Conservation (phyloP, 2,888 invertebrate genomes). For the Pyralis farinalis region DNA sequence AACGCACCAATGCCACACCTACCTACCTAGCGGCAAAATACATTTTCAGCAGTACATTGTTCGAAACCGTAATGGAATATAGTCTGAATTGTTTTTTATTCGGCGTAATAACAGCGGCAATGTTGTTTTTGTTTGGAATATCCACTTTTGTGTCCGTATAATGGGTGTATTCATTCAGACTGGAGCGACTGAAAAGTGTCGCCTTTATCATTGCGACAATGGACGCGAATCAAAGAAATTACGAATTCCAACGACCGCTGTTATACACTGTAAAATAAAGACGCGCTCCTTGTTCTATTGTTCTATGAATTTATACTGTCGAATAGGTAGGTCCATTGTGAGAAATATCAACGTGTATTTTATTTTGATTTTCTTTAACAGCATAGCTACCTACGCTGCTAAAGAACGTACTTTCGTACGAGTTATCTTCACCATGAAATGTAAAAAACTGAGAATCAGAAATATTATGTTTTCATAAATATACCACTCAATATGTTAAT, state of each 20-base stretch:
- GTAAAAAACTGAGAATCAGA: too few relatives aligned
- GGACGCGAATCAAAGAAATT: constrained; percentile 76
- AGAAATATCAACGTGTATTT: not conserved
- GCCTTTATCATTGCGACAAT: constrained; percentile 74
- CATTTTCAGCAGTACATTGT: constrained; percentile 54
- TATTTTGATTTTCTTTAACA: not conserved
- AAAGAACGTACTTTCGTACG: too few relatives aligned
- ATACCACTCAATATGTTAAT: too few relatives aligned
- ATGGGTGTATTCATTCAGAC: constrained; percentile 77
- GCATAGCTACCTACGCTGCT: too few relatives aligned
- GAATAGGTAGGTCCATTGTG: not conserved
- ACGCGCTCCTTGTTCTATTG: constrained; percentile 16
- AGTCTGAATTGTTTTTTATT: constrained; percentile 62
- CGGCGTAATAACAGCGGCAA: constrained; percentile 54
- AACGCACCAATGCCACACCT: too few relatives aligned
- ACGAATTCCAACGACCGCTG: constrained; percentile 53
- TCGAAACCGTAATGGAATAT: constrained; percentile 58
- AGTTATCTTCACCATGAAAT: too few relatives aligned
- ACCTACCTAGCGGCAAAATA: constrained; percentile 11
- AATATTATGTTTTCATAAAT: too few relatives aligned
- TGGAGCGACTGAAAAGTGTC: constrained; percentile 70
- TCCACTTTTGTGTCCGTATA: constrained; percentile 73
- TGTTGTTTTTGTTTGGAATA: constrained; percentile 72
- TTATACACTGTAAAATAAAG: constrained; percentile 69
- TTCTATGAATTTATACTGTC: constrained; percentile 2